These are phyloP conservation scores for Pedicia rivosa DNA, from an alignment of 2,888 invertebrate species.

Conservation along the genomic window DNA sequence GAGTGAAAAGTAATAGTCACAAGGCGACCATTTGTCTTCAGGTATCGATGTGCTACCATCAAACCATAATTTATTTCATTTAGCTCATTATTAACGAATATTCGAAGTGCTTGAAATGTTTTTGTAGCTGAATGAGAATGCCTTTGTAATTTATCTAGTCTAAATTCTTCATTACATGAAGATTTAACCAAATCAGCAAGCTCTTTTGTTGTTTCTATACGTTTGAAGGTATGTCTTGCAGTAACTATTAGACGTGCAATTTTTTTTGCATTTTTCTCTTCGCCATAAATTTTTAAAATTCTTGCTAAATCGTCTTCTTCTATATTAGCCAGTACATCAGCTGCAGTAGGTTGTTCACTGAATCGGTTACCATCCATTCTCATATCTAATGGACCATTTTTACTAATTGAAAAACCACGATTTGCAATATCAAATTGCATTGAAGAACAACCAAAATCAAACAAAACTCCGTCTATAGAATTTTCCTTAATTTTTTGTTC, in stretches of 20 bases:
- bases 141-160: slow-evolving; percentile 57
- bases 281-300: slow-evolving; percentile 83
- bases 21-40: slow-evolving; percentile 63
- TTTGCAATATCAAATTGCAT: slow-evolving; percentile 78
- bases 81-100: slow-evolving; percentile 91
- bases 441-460: slow-evolving; percentile 90
- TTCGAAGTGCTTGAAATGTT: slow-evolving; percentile 82
- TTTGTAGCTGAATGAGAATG: slow-evolving; percentile 74
- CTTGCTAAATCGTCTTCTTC: slow-evolving; percentile 61
- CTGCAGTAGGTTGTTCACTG: slow-evolving; percentile 61
- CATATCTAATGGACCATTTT: slow-evolving; percentile 87
- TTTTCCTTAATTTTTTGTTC: slow-evolving; percentile 39
- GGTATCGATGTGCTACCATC: slow-evolving; percentile 53
- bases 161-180: slow-evolving; percentile 37
- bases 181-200: slow-evolving; percentile 55
- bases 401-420: slow-evolving; percentile 74
- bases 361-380: slow-evolving; percentile 73
- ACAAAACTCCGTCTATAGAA: slow-evolving; percentile 71
- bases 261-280: slow-evolving; percentile 72
- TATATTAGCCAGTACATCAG: slow-evolving; percentile 68
- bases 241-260: slow-evolving; percentile 80
- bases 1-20: slow-evolving; percentile 84
- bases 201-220: slow-evolving; percentile 67
- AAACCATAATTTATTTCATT: slow-evolving; percentile 88
- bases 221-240: slow-evolving; percentile 56